Evolutionary conservation across 2,888 invertebrate genomes (phyloP).

Genomic region (Trachelus troglodyta): DNA sequence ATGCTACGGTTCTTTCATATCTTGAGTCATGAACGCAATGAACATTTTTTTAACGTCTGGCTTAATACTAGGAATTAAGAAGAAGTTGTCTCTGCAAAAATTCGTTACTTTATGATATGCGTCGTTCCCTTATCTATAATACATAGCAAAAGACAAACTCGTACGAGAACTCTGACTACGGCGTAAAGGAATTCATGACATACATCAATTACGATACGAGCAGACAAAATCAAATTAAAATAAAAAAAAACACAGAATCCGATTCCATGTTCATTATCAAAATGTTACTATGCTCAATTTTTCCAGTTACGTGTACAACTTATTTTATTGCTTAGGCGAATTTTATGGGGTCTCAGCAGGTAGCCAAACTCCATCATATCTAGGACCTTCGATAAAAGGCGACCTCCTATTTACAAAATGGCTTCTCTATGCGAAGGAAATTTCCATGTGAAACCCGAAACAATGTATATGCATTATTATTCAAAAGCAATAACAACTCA

Average conservation of each 20-base stretch:
- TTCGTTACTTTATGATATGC: neutral
- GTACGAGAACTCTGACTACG: neutral
- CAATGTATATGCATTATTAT: neutral
- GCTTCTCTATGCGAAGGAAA: neutral
- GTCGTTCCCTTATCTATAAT: neutral
- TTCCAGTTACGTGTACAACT: neutral
- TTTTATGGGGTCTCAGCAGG: neutral
- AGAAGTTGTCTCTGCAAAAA: neutral
- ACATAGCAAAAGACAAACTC: neutral
- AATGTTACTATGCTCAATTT: neutral
- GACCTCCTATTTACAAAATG: neutral
- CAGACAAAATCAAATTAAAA: neutral
- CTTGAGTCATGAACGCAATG: neutral
- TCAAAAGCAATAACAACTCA: neutral
- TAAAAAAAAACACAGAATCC: neutral
- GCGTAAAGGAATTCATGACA: neutral
- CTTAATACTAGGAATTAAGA: neutral
- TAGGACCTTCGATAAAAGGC: neutral
- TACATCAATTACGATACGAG: neutral
- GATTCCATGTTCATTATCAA: neutral
- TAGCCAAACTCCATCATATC: neutral
- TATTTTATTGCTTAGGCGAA: neutral
- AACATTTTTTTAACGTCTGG: neutral
- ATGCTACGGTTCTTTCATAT: neutral
- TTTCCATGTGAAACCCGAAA: neutral